These are phyloP conservation scores for Rhogogaster chlorosoma DNA, from an alignment of 2,888 invertebrate species.

Conservation along the genomic window DNA sequence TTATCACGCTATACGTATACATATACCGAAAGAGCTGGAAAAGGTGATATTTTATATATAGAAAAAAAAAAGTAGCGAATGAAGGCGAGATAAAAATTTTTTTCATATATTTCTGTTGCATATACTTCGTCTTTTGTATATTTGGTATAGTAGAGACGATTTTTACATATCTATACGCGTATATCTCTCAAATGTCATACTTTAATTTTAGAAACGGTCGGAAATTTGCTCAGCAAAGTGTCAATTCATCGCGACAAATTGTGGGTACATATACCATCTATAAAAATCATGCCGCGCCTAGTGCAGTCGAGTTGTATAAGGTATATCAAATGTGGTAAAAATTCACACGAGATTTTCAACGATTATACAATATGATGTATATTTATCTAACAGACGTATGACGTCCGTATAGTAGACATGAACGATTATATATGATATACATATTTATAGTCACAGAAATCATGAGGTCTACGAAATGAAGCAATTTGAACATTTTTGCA, in stretches of 20 bases:
- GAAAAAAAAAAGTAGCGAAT: too few species aligned
- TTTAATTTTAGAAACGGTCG: slow-evolving; percentile 27
- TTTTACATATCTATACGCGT: background rate
- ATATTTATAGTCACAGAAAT: background rate
- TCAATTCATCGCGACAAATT: background rate
- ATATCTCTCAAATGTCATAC: background rate
- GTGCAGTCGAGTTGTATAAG: background rate
- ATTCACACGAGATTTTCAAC: background rate
- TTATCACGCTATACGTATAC: background rate
- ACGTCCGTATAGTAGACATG: background rate
- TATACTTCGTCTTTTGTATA: background rate
- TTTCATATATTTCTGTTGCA: background rate
- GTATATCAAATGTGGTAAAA: background rate
- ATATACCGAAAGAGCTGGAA: background rate
- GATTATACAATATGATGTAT: background rate
- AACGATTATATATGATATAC: background rate
- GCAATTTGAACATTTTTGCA: background rate
- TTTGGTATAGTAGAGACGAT: background rate
- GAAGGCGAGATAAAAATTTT: background rate
- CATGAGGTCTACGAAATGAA: background rate
- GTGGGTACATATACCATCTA: background rate
- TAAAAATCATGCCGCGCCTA: background rate
- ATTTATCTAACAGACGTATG: background rate
- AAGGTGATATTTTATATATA: background rate
- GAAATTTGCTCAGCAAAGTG: background rate